Conservation (phyloP, 2,888 invertebrate genomes). For the Ochropleura plecta region DNA sequence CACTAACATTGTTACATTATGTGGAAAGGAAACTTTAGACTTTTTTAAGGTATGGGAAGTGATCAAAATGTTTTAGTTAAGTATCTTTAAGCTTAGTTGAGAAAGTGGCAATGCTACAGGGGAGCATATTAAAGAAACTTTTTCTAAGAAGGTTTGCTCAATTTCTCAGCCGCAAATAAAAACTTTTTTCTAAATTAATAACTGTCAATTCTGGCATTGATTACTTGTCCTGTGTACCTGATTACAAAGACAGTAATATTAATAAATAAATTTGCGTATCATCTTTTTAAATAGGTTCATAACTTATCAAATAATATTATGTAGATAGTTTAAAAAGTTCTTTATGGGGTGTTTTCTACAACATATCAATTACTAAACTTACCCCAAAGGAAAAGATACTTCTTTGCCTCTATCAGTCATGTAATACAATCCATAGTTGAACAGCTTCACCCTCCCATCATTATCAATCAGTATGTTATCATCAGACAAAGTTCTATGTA, state of each 20-base stretch:
- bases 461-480: conserved; percentile 95
- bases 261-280: background rate
- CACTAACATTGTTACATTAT: no score
- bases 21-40: no score
- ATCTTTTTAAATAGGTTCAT: background rate
- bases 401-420: conserved; percentile 97
- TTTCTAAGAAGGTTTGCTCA: background rate
- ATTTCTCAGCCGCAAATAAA: background rate
- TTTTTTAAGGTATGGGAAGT: no score
- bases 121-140: no score
- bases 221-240: background rate
- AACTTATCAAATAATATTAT: background rate
- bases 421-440: conserved; percentile 97
- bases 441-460: conserved; percentile 94
- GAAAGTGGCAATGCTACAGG: background rate
- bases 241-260: background rate
- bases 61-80: no score
- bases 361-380: conserved; percentile 69
- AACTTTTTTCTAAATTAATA: background rate
- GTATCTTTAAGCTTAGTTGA: background rate
- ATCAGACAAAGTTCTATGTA: conserved; percentile 95
- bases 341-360: background rate
- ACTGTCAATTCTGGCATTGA: background rate
- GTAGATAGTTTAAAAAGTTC: background rate
- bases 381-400: conserved; percentile 97